Evolutionary conservation across 2,797 vertebrate species (phyloP).

Genomic region (Fistularia commersonii): DNA sequence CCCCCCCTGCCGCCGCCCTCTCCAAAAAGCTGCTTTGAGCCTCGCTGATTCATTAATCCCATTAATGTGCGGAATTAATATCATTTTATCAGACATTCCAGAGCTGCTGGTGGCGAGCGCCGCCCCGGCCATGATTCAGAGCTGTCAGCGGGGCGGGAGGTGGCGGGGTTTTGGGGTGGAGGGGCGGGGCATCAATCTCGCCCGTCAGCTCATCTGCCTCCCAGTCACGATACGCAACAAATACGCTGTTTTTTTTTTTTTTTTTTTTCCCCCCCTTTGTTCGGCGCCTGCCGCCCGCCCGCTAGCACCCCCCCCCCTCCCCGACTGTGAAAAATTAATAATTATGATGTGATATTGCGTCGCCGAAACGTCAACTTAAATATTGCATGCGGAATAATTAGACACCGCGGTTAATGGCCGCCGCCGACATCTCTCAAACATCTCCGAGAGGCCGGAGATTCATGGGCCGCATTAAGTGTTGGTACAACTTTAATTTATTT

Average conservation of each 20-base stretch:
- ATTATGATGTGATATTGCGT: too few species aligned
- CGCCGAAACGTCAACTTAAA: constrained; percentile 18
- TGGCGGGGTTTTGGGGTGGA: too few species aligned
- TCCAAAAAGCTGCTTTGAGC: constrained; percentile 72
- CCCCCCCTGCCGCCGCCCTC: too few species aligned
- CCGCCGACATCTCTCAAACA: not conserved
- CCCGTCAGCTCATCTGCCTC: constrained; percentile 78
- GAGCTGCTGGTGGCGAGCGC: constrained; percentile 85
- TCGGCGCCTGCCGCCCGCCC: too few species aligned
- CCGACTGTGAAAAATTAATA: too few species aligned
- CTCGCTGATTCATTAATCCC: constrained; percentile 96
- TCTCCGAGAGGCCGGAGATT: too few species aligned
- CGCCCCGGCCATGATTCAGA: constrained; percentile 85
- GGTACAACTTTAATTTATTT: too few species aligned
- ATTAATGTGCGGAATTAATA: constrained; percentile 99
- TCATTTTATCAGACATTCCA: constrained; percentile 99
- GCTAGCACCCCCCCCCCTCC: too few species aligned
- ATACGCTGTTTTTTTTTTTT: constrained; percentile 61
- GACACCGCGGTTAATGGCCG: constrained; percentile 4
- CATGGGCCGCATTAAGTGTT: too few species aligned
- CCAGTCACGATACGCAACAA: constrained; percentile 66
- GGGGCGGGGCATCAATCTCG: constrained; percentile 88
- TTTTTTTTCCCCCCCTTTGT: constrained; percentile 67
- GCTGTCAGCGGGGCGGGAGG: constrained; percentile 79
- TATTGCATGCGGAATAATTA: constrained; percentile 35